These are phyloP conservation scores for Urosaurus nigricauda DNA, from an alignment of 2,797 vertebrate species.

Conservation along the genomic window DNA sequence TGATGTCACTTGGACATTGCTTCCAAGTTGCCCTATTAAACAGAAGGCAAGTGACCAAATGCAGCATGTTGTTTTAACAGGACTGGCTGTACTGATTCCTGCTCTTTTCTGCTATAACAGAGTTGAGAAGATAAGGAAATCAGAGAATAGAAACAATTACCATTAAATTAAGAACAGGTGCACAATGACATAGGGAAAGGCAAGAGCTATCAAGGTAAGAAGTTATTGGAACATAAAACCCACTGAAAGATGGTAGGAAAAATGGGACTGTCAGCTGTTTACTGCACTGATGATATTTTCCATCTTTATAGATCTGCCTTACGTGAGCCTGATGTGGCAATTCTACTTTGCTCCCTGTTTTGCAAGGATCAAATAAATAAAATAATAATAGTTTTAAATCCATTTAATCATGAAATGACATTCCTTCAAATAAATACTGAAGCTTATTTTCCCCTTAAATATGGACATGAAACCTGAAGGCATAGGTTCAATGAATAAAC, in stretches of 20 bases:
- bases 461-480: neutral
- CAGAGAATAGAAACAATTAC: constrained; percentile 55
- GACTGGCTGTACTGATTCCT: neutral
- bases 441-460: neutral
- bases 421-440: neutral
- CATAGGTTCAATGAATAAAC: neutral
- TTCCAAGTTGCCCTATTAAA: neutral
- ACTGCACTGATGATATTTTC: neutral
- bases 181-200: constrained; percentile 51
- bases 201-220: constrained; percentile 46
- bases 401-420: neutral
- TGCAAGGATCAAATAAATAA: neutral
- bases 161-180: constrained; percentile 50
- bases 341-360: neutral
- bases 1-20: neutral
- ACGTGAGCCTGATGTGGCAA: neutral
- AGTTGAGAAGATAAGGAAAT: constrained; percentile 40
- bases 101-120: constrained; percentile 28
- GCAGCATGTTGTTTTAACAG: neutral
- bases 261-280: constrained; percentile 47
- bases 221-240: constrained; percentile 59
- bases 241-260: constrained; percentile 48
- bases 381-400: too few species aligned
- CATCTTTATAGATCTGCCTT: constrained; percentile 16
- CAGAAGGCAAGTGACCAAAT: neutral